These are phyloP conservation scores for Drosophila bunnanda DNA, from an alignment of 2,888 invertebrate species.

Conservation along the genomic window DNA sequence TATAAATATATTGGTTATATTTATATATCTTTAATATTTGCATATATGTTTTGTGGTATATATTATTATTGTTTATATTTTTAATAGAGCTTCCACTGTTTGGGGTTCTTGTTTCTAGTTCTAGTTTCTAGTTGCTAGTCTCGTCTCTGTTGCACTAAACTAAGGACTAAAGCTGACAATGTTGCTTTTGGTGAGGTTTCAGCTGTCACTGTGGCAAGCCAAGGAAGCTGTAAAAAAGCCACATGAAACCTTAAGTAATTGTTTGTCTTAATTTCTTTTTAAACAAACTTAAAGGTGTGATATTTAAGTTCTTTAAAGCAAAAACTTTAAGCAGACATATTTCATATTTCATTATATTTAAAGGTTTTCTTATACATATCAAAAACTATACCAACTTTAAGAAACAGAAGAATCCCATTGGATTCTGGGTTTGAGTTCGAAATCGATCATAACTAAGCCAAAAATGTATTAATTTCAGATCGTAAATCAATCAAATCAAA, in stretches of 20 bases:
- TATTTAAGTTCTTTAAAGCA: background rate
- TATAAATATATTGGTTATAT: background rate
- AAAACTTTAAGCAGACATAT: background rate
- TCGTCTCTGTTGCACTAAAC: background rate
- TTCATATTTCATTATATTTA: no score
- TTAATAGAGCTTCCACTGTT: background rate
- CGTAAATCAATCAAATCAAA: no score
- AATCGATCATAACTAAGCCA: no score
- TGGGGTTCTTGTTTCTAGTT: background rate
- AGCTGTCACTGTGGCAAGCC: background rate
- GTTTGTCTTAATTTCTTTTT: background rate
- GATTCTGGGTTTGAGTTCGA: no score
- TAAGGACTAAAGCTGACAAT: constrained; percentile 4
- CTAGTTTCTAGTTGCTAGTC: background rate
- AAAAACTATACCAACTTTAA: no score
- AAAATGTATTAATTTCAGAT: no score
- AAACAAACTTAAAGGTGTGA: background rate
- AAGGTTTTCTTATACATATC: no score
- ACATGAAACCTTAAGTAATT: background rate
- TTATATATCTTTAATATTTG: background rate
- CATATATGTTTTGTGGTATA: background rate
- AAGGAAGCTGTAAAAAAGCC: constrained; percentile 1
- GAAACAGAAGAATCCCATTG: no score
- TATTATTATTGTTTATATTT: background rate
- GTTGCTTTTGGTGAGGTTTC: background rate